A percentile compares a stretch with the other conserved stretches of the same genome.
These are phyloP conservation scores for Cantharis lateralis DNA, from an alignment of 2,888 invertebrate genomes.

Conservation along the genomic window DNA sequence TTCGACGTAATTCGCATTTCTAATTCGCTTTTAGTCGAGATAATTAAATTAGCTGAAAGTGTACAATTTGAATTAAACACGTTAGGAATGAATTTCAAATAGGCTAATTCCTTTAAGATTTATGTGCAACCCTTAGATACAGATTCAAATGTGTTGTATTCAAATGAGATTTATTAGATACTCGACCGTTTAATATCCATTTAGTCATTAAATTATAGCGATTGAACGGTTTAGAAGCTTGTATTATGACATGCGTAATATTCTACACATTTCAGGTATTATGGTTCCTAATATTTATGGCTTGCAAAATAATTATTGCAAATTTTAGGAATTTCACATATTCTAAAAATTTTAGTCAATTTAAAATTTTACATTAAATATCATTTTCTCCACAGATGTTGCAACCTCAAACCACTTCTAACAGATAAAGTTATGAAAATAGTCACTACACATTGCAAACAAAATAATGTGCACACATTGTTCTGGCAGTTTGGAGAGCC, in stretches of 20 bases:
- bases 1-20: slow-evolving; percentile 40
- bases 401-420: slow-evolving; percentile 26
- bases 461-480: slow-evolving; percentile 28
- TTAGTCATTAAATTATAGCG: slow-evolving; percentile 26
- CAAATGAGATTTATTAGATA: slow-evolving; percentile 31
- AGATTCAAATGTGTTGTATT: slow-evolving; percentile 38
- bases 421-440: slow-evolving; percentile 29
- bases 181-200: slow-evolving; percentile 32
- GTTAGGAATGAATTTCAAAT: slow-evolving; percentile 37
- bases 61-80: slow-evolving; percentile 42
- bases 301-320: background rate
- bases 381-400: slow-evolving; percentile 21
- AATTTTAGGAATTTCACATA: slow-evolving; percentile 5
- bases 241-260: slow-evolving; percentile 17
- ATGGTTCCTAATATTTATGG: slow-evolving; percentile 13
- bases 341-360: slow-evolving; percentile 19
- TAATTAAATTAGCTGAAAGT: slow-evolving; percentile 44
- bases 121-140: slow-evolving; percentile 36
- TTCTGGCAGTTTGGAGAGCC: slow-evolving; percentile 25
- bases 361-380: slow-evolving; percentile 15
- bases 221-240: slow-evolving; percentile 21
- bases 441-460: slow-evolving; percentile 24
- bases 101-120: slow-evolving; percentile 39
- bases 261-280: slow-evolving; percentile 18
- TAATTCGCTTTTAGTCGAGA: slow-evolving; percentile 39